These are phyloP conservation scores for Mus caroli DNA, from an alignment of 2,797 vertebrate species.

Conservation along the genomic window DNA sequence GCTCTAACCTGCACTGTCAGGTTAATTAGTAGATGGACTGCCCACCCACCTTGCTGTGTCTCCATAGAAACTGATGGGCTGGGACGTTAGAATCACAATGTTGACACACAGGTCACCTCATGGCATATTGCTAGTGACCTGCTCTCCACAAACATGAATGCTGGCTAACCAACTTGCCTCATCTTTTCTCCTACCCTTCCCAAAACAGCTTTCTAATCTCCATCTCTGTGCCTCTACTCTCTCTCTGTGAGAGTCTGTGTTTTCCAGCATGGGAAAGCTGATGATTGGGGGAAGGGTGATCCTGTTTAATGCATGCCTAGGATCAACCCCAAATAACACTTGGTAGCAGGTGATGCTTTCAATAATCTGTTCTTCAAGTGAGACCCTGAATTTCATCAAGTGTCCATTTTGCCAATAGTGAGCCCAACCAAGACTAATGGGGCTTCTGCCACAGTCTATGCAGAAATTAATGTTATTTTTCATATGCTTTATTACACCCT, in stretches of 20 bases:
- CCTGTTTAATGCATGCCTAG: fast-evolving
- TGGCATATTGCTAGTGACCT: neutral
- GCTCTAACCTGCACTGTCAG: neutral
- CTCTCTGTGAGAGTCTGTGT: neutral
- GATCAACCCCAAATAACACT: neutral
- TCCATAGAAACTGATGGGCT: neutral
- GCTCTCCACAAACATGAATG: neutral
- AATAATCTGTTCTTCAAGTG: neutral
- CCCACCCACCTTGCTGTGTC: neutral
- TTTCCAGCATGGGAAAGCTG: neutral
- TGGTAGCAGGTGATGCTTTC: neutral
- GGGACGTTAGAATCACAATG: neutral
- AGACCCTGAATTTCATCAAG: neutral
- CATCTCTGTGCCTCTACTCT: neutral
- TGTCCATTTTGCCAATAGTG: neutral
- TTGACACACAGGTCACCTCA: neutral
- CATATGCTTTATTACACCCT: neutral
- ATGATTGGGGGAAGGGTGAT: neutral
- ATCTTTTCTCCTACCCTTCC: neutral
- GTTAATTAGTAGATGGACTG: neutral
- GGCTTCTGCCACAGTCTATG: neutral
- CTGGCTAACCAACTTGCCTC: too few relatives aligned
- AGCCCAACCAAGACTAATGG: neutral
- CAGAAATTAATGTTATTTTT: neutral
- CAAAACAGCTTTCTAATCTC: neutral